Evolutionary conservation across 92 coral and sea anemone species (phyloP).

Genomic region (Phenganax stokvisi): DNA sequence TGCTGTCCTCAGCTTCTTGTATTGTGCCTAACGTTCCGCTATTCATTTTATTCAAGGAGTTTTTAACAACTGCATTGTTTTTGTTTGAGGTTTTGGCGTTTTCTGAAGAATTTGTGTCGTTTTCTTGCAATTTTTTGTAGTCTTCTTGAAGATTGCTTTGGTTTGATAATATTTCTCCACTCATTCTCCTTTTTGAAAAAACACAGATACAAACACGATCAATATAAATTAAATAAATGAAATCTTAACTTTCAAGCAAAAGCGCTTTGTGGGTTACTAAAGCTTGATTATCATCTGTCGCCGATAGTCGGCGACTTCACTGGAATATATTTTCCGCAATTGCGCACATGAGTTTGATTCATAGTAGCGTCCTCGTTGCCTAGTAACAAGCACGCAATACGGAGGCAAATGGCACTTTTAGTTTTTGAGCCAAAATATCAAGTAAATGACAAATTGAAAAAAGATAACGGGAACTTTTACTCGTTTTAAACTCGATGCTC

Average conservation of each 20-base stretch:
- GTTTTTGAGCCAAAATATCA: background rate
- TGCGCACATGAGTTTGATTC: background rate
- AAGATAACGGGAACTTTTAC: too few species aligned
- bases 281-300: too few species aligned
- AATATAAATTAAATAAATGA: background rate
- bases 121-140: slow-evolving; percentile 14
- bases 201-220: background rate
- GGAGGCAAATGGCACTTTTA: background rate
- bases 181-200: slow-evolving; percentile 1
- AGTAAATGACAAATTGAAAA: background rate
- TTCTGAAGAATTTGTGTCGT: background rate
- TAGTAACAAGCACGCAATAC: background rate
- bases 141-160: slow-evolving; percentile 2
- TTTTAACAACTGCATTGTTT: background rate
- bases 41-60: background rate
- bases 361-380: background rate
- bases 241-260: too few species aligned
- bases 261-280: too few species aligned
- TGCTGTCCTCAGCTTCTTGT: slow-evolving; percentile 7
- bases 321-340: background rate
- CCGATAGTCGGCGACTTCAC: too few species aligned
- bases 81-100: background rate
- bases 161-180: slow-evolving; percentile 11
- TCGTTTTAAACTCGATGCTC: too few species aligned
- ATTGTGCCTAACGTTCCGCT: background rate